These are phyloP conservation scores for Aphelocoma californica DNA, from an alignment of 2,797 vertebrate species.

Conservation along the genomic window DNA sequence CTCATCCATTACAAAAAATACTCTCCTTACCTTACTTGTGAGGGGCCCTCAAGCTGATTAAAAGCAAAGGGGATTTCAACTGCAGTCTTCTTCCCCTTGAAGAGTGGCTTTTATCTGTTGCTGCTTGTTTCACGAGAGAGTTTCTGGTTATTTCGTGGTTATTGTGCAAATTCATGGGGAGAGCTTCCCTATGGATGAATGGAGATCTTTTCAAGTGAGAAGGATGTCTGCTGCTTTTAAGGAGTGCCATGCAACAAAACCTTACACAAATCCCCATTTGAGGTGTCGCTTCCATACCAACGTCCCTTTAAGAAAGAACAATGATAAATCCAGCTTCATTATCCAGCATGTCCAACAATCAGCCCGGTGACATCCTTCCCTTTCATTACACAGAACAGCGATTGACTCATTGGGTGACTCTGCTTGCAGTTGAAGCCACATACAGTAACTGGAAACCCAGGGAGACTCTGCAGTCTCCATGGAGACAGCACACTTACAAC, in stretches of 20 bases:
- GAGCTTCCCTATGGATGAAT: neutral
- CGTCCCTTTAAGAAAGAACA: neutral
- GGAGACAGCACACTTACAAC: constrained; percentile 69
- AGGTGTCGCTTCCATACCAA: neutral
- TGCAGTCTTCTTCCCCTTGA: neutral
- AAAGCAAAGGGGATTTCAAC: neutral
- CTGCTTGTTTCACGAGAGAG: neutral
- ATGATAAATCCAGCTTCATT: neutral
- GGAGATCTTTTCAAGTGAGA: neutral
- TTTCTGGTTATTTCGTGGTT: neutral
- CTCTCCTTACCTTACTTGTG: neutral
- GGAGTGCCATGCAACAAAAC: neutral
- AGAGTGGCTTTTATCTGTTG: neutral
- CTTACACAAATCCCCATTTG: neutral
- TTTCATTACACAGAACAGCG: neutral
- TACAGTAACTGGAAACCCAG: constrained; percentile 34
- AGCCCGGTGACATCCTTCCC: neutral
- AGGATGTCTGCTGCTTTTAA: neutral
- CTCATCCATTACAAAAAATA: neutral
- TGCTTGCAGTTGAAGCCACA: constrained; percentile 12
- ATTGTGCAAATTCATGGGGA: neutral
- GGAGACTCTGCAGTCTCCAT: constrained; percentile 61
- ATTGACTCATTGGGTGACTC: constrained; percentile 27
- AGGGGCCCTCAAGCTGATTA: neutral
- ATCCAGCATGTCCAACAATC: neutral